Conservation (phyloP, 2,113 vertebrate species). For the Malurus elegans region DNA sequence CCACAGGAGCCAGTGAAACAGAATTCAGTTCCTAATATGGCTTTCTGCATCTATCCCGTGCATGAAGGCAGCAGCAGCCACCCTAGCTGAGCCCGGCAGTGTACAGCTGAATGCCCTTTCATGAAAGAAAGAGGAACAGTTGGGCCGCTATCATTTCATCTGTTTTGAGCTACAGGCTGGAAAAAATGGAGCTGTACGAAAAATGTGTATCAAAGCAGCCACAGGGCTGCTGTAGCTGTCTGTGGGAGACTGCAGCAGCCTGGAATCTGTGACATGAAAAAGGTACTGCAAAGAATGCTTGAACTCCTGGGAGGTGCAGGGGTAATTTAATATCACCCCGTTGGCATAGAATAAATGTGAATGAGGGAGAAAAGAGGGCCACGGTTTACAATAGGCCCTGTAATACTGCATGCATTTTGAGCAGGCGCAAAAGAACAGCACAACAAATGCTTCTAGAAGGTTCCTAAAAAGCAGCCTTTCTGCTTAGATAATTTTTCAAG, state of each 20-base stretch:
- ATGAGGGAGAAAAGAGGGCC: neutral
- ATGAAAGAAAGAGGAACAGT: neutral
- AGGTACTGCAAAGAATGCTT: neutral
- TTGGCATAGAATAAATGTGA: neutral
- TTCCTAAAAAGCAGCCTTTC: slow-evolving; percentile 49
- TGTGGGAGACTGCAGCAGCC: neutral
- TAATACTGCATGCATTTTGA: slow-evolving; percentile 16
- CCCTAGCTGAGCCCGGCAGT: neutral
- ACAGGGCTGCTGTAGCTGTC: neutral
- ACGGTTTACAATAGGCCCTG: neutral
- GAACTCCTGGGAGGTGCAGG: neutral
- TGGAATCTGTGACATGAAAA: neutral
- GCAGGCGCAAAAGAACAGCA: neutral
- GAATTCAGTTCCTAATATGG: neutral
- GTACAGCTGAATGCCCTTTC: neutral
- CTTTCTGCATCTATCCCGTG: neutral
- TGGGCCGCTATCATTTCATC: neutral
- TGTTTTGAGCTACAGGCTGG: neutral
- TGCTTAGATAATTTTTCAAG: slow-evolving; percentile 42
- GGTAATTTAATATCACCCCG: slow-evolving; percentile 45
- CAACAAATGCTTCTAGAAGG: slow-evolving; percentile 27
- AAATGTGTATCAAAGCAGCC: neutral
- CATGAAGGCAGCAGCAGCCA: neutral
- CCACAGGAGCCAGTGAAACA: neutral
- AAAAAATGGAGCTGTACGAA: neutral